A percentile compares a stretch with the other conserved stretches of the same genome.
phyloP scores from a whole-genome alignment of 2,113 vertebrate genomes.

The Festucalex cinctus region DNA sequence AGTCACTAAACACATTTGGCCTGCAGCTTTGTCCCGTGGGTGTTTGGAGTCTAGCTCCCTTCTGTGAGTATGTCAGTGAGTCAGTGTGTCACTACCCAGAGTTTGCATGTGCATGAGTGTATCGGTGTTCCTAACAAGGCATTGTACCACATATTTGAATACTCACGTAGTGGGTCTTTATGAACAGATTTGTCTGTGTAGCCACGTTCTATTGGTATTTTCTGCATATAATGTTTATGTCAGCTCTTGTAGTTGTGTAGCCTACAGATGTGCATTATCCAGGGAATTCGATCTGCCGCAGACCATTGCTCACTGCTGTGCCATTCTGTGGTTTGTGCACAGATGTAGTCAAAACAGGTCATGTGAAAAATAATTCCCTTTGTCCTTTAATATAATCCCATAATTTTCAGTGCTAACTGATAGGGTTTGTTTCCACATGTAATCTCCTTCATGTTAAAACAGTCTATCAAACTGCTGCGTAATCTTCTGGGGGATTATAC shows the following conservation, averaged over 20 bases:
- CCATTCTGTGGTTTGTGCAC: slow-evolving; percentile 23
- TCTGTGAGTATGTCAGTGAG: slow-evolving; percentile 32
- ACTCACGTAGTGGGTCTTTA: background rate
- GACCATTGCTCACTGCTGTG: slow-evolving; percentile 14
- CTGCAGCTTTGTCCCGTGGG: slow-evolving; percentile 47
- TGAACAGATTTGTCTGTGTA: background rate
- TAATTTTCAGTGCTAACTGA: slow-evolving; percentile 33
- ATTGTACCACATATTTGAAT: background rate
- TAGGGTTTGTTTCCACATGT: slow-evolving; percentile 44
- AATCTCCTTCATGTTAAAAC: slow-evolving; percentile 51
- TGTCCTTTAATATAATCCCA: slow-evolving; percentile 36
- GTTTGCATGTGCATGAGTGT: slow-evolving; percentile 11
- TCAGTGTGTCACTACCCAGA: slow-evolving; percentile 30
- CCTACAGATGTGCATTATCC: slow-evolving; percentile 44
- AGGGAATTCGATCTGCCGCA: slow-evolving; percentile 18
- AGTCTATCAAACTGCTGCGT: slow-evolving; percentile 42
- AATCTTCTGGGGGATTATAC: slow-evolving; percentile 58
- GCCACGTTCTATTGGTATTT: slow-evolving; percentile 16
- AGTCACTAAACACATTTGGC: slow-evolving; percentile 65
- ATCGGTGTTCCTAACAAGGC: slow-evolving; percentile 1
- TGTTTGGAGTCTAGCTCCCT: slow-evolving; percentile 25
- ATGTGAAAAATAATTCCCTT: slow-evolving; percentile 54
- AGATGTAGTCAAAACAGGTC: slow-evolving; percentile 55
- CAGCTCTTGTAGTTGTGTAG: background rate
- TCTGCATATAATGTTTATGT: slow-evolving; percentile 12